Conservation (phyloP, 53 echinoderm and acorn worm species). For the Temnopleurus reevesii region DNA sequence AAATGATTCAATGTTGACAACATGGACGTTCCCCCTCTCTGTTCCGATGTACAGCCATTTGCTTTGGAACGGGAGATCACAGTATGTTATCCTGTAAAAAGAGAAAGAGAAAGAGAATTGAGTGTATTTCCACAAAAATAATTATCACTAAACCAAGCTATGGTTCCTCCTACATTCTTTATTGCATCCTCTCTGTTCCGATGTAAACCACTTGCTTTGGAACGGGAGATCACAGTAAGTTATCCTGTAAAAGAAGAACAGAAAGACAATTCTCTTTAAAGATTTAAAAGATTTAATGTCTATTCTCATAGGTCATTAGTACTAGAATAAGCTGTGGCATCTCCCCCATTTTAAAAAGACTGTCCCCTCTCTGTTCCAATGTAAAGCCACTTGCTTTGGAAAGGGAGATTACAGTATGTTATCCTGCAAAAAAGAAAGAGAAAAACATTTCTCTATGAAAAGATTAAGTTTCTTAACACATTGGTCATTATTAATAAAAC, state of each 20-base stretch:
- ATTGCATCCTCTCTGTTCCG: constrained; percentile 92
- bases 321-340: too few relatives aligned
- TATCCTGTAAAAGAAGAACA: constrained; percentile 86
- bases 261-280: too few relatives aligned
- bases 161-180: too few relatives aligned
- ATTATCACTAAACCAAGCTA: too few relatives aligned
- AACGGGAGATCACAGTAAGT: constrained; percentile 93
- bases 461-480: not conserved
- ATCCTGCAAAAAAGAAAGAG: constrained; percentile 69
- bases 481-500: too few relatives aligned
- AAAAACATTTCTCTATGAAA: too few relatives aligned
- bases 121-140: too few relatives aligned
- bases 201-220: constrained; percentile 99
- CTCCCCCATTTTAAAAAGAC: too few relatives aligned
- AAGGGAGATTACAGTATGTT: constrained; percentile 95
- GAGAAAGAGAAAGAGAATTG: not conserved
- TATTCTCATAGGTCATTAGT: too few relatives aligned
- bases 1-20: constrained; percentile 97
- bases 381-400: constrained; percentile 99
- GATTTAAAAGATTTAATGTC: too few relatives aligned
- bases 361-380: constrained; percentile 99
- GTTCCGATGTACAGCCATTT: constrained; percentile 99
- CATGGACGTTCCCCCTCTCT: constrained; percentile 97
- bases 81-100: constrained; percentile 90
- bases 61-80: constrained; percentile 98